Evolutionary conservation across 2,888 invertebrate species (phyloP), one percentile per base, ranked within the genome.

Genomic region (Melangyna quadrimaculata): DNA sequence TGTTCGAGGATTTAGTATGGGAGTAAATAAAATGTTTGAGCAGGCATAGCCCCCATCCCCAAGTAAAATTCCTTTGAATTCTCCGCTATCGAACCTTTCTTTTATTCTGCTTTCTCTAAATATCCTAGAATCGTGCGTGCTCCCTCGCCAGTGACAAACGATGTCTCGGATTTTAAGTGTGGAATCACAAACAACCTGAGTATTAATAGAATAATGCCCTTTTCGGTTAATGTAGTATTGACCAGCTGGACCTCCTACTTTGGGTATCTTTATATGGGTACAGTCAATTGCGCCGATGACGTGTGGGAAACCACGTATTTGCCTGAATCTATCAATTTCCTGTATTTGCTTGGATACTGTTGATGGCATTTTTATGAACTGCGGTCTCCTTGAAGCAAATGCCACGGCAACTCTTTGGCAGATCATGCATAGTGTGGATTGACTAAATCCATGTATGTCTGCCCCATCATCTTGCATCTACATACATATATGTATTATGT

Each of bases 71-170:
- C 48, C 48, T 48, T 22, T 48, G 22, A 48, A 48, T 14, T 48
- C 48, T 10, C 40, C 40, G 2, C n/a, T n/a, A n/a, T n/a, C 40
- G n/a, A 40, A 40, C 7, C 40, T 40, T n/a, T 40, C 14, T 51
- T 67, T 67, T 51, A 67, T 67, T 37, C 37, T 12, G 22, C 67
- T 67, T n/a, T 51, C 67, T 51, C 51, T 51, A 37, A 67, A 51
- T n/a, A 67, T 67, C 2, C 35, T 12, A 22, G 51, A 67, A 17
- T 67, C 67, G 69, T 69, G 69, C 3, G 53, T 53, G 24, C 51
- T 65, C 0, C 65, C 65, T 17, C 65, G 10, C 65, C 45, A 45
- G 12, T 29, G 29, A 17, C 67, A 69, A n/a, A 69, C 17, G 17
- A 69, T 69, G 17, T 69, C 69, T 53, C 69, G n/a, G 5, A 69